Percentiles rank a stretch among this genome's conserved stretches.
Evolutionary conservation across 92 coral and sea anemone genomes (phyloP).

Genomic region (Virgularia gustaviana): DNA sequence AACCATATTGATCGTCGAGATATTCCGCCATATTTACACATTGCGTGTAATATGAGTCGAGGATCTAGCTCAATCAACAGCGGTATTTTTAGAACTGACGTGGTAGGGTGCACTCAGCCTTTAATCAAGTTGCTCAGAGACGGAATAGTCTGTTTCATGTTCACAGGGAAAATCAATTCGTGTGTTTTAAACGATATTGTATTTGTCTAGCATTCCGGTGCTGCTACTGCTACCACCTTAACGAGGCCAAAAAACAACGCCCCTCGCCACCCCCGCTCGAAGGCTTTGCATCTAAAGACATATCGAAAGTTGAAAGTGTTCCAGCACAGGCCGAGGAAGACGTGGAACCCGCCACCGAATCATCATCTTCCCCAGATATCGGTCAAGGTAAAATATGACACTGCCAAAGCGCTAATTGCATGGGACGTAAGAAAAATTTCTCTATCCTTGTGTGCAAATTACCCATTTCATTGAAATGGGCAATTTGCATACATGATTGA

Average conservation of each 20-base stretch:
- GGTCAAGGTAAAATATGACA: conserved; percentile 1
- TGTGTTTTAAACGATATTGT: not conserved
- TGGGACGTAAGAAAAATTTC: no score
- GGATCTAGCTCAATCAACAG: no score
- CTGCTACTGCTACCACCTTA: conserved; percentile 83
- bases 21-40: no score
- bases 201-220: conserved; percentile 77
- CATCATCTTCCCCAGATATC: not conserved
- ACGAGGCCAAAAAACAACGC: conserved; percentile 83
- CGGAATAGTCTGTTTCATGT: not conserved
- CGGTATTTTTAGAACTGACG: not conserved
- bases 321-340: conserved; percentile 7
- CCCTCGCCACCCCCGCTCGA: conserved; percentile 93
- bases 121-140: not conserved
- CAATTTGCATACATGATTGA: no score
- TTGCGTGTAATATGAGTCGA: no score
- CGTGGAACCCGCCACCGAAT: not conserved
- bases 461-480: no score
- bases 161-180: not conserved
- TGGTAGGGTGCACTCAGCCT: no score
- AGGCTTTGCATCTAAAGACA: conserved; percentile 52
- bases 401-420: no score
- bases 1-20: no score
- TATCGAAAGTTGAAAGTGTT: conserved; percentile 35
- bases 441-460: no score